These are phyloP conservation scores for Paguma larvata DNA, from an alignment of 2,797 vertebrate genomes.

Conservation along the genomic window DNA sequence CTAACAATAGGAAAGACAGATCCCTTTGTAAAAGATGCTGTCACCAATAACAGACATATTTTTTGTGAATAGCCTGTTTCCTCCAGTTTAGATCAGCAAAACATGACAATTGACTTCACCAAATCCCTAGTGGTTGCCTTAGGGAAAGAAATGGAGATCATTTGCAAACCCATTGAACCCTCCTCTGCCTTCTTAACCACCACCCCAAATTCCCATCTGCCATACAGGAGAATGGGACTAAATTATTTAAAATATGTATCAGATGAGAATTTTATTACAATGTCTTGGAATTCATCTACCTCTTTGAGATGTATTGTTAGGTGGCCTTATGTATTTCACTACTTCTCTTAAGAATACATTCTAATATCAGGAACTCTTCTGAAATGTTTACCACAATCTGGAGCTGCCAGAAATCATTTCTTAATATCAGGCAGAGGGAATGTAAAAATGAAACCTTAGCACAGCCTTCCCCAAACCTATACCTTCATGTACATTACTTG, in stretches of 20 bases:
- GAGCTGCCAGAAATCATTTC: not conserved
- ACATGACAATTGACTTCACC: not conserved
- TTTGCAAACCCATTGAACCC: not conserved
- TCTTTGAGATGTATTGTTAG: not conserved
- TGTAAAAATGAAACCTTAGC: not conserved
- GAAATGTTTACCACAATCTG: not conserved
- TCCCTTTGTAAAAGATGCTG: not conserved
- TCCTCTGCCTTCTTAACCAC: not conserved
- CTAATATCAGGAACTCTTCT: not conserved
- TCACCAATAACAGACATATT: not conserved
- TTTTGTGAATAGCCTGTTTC: not conserved
- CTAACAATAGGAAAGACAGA: not conserved
- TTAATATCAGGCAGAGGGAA: not conserved
- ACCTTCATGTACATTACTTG: fast-evolving
- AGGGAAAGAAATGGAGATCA: not conserved
- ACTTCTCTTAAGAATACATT: not conserved
- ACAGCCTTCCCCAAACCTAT: not conserved
- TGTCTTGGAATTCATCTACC: not conserved
- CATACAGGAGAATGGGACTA: not conserved
- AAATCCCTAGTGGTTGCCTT: not conserved
- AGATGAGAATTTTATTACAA: not conserved
- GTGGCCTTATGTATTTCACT: not conserved
- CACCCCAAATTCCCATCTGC: not conserved
- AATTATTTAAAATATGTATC: not conserved
- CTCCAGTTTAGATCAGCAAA: not conserved